Base-by-base conservation (phyloP, 2,113 vertebrate species). In the Tachysurus fulvidraco region DNA sequence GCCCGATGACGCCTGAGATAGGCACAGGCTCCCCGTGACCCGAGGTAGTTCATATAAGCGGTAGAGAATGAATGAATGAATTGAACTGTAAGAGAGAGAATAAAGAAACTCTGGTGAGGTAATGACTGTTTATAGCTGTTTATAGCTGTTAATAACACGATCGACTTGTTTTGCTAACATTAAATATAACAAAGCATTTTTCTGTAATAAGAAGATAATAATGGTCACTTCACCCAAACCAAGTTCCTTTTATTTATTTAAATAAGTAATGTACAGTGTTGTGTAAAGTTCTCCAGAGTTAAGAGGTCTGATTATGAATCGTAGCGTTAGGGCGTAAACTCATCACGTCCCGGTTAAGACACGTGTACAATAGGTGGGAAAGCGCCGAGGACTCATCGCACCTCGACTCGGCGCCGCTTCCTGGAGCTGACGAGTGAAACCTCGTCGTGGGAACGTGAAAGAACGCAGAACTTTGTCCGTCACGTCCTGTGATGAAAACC, bases 401-500 rank as follows among this genome's bases (percentile, higher is more conserved):
- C 36, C 25, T 21, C 5, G 23, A 16, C 82, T 67, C 44, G 55
- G 17, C 74, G 5, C 25, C n/a, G 59, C 69, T 74, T 83, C 80
- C 80, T 83, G 2, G 3, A 60, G 52, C 25, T 46, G 85, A 62
- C 4, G 85, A 87, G 67, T 83, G 55, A 83, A 71, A 10, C 8
- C 14, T 57, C 52, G 1, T 80, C 7, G 25, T 54, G 55, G 59
- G 69, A 76, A 83, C 17, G 30, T 25, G n/a, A 74, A 23, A 25
- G 71, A 28, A 54, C 21, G 59, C 57, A 54, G 46, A 17, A 76
- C 44, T 67, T 76, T 76, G 79, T 52, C 85, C 30, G 12, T 57
- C 64, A 57, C 65, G 44, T 86, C 85, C 85, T 81, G 85, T 82
- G 79, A 73, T 73, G 78, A 86, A 82, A 81, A 71, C 36, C 44